Conservation (phyloP, 1,140 invertebrate species). For the Anastatus disparis region DNA sequence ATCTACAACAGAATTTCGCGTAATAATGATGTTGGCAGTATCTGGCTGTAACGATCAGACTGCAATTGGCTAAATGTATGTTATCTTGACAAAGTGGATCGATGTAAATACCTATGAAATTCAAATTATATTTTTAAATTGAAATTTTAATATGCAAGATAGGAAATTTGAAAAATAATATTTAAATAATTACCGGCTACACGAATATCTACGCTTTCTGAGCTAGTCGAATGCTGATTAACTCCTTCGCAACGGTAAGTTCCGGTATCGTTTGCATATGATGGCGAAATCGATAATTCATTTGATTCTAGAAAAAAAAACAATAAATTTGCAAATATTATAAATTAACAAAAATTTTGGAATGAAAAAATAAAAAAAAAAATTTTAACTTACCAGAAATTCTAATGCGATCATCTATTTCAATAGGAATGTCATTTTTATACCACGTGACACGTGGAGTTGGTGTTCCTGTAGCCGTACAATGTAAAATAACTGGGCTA, state of each 20-base stretch:
- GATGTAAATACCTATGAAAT: conserved; percentile 69
- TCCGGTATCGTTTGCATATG: conserved; percentile 77
- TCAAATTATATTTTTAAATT: too few species aligned
- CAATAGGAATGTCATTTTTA: conserved; percentile 74
- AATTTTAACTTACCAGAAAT: conserved; percentile 70
- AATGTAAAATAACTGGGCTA: conserved; percentile 76
- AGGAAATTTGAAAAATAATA: neutral
- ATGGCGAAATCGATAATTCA: conserved; percentile 74
- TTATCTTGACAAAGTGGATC: conserved; percentile 86
- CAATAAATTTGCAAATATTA: too few species aligned
- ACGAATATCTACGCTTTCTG: conserved; percentile 72
- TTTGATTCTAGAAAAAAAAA: conserved; percentile 71
- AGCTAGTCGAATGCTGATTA: conserved; percentile 75
- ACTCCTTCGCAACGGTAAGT: conserved; percentile 81
- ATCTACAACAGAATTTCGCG: conserved; percentile 91
- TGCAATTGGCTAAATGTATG: conserved; percentile 88
- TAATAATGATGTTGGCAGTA: conserved; percentile 91
- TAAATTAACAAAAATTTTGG: neutral
- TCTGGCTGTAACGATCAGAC: conserved; percentile 82
- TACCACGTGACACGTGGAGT: conserved; percentile 80
- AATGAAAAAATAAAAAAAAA: neutral
- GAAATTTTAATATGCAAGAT: too few species aligned
- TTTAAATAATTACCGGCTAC: conserved; percentile 74
- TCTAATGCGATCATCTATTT: conserved; percentile 66
- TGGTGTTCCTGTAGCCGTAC: conserved; percentile 82